Conservation (phyloP, 2,797 vertebrate genomes). For the Bradypodion pumilum region DNA sequence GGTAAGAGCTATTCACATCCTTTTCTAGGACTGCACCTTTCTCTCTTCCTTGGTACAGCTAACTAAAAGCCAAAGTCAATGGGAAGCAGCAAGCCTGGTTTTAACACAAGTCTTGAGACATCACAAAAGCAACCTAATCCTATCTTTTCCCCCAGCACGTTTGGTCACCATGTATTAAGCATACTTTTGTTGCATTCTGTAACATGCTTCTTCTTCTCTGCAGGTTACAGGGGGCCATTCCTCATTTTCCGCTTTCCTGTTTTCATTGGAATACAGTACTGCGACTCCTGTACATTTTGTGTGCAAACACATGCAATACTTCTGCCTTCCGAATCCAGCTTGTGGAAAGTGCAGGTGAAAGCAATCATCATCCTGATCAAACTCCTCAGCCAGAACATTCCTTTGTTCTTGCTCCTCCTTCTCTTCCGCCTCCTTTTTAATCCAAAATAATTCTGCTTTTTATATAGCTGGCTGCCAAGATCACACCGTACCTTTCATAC, state of each 20-base stretch:
- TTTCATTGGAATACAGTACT: slow-evolving; percentile 27
- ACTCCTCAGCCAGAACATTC: not conserved
- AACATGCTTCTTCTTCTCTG: not conserved
- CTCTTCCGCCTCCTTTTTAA: not conserved
- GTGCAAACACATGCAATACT: not conserved
- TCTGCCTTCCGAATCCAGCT: slow-evolving; percentile 59
- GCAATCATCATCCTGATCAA: not conserved
- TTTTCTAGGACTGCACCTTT: not conserved
- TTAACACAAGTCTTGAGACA: no score
- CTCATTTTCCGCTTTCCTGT: not conserved
- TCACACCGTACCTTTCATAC: slow-evolving; percentile 61
- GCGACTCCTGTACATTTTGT: slow-evolving; percentile 51
- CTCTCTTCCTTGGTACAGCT: not conserved
- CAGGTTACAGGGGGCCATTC: slow-evolving; percentile 51
- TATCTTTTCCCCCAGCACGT: no score
- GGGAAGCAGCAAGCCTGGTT: not conserved
- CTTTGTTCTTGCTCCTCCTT: not conserved
- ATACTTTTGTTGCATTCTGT: not conserved
- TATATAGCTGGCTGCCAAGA: slow-evolving; percentile 67
- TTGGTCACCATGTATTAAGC: not conserved
- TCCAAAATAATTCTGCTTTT: slow-evolving; percentile 44
- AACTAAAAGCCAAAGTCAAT: not conserved
- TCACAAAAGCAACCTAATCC: no score
- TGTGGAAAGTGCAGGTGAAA: slow-evolving; percentile 64
- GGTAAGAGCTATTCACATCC: not conserved